Evolutionary conservation across 2,797 vertebrate genomes (phyloP).

Genomic region (Channallabes apus): DNA sequence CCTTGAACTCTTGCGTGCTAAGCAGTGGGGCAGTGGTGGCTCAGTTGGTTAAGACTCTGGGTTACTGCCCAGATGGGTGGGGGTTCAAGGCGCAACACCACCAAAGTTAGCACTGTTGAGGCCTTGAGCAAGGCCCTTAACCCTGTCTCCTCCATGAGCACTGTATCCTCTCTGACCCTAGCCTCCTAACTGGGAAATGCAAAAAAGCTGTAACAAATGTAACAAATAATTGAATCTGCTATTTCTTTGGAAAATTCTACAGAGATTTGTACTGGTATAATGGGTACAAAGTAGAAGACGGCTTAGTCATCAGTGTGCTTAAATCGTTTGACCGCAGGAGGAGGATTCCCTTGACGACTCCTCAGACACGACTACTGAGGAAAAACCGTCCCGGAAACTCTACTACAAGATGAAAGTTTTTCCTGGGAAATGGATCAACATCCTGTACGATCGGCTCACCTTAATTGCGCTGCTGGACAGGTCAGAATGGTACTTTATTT

Average conservation of each 20-base stretch:
- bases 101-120: background rate
- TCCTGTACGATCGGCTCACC: constrained; percentile 91
- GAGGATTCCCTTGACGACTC: constrained; percentile 84
- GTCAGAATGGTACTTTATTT: constrained; percentile 62
- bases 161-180: too few relatives aligned
- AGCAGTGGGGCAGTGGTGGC: background rate
- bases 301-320: background rate
- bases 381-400: constrained; percentile 83
- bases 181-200: too few relatives aligned
- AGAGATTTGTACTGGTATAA: background rate
- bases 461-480: constrained; percentile 88
- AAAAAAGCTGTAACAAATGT: too few relatives aligned
- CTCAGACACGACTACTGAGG: constrained; percentile 83
- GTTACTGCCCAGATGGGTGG: background rate
- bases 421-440: constrained; percentile 92
- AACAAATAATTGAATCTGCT: background rate
- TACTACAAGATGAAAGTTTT: constrained; percentile 92
- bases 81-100: background rate
- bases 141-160: too few relatives aligned
- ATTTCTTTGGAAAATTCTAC: background rate
- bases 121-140: background rate
- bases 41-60: background rate
- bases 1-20: too few relatives aligned
- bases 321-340: constrained; percentile 63
- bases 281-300: background rate